Base-by-base conservation (phyloP, 2,888 invertebrate genomes). In the Philereme vetulata region DNA sequence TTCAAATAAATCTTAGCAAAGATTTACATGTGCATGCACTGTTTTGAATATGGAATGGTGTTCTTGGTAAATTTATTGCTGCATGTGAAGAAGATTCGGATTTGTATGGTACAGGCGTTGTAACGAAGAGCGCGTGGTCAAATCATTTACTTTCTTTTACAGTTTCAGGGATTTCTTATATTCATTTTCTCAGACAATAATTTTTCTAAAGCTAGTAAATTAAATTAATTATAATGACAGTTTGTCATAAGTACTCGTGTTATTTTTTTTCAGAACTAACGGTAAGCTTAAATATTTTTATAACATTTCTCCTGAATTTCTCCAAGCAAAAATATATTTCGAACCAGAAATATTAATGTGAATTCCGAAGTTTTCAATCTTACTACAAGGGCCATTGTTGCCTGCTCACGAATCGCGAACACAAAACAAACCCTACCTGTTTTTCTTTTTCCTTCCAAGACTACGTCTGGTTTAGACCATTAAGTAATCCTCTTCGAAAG, bases 1-100 rank as follows among this genome's bases (percentile, higher is more conserved):
- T 80, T 82, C 84, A 85, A 86, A 88, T 89, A 88, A 88, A 87
- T 86, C 84, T 86, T 84, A 60, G 69, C 64, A 62, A 73, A 73
- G 71, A 75, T 75, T 71, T 73, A 72, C 70, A 56, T 62, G 47
- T 56, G 46, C 50, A 54, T 45, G 60, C 45, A 11, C 62, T 64
- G 51, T 62, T 60, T 65, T 52, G 60, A 63, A 66, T 65, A 47
- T 59, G 33, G 45, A 64, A 57, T 59, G 38, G 44, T 43, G 44
- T 34, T 51, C 44, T 55, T 55, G 50, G 51, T 45, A 44, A 51
- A 60, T 55, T 52, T 43, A 43, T 43, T 11, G 43, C 43, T 43
- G 5, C 11, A 43, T 59, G 51, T 46, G 8, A 8, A 46, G 32
- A 44, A 44, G 44, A 11, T 11, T 56, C 45, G 54, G 50, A 46